phyloP scores from a whole-genome alignment of 2,113 vertebrate species.

The Cyanoramphus novaezelandiae region DNA sequence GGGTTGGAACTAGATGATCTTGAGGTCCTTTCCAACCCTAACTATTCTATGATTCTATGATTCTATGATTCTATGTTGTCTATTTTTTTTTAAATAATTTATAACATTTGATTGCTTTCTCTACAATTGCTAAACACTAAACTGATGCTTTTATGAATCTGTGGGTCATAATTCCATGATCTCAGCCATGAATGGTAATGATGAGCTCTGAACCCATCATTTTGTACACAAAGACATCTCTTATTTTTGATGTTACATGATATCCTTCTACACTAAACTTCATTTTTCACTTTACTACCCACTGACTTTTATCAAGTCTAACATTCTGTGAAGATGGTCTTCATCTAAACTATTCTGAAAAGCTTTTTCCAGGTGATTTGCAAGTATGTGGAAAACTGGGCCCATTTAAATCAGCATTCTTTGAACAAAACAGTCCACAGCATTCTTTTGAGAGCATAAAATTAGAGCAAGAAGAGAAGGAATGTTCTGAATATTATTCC shows the following conservation, averaged over 20 bases:
- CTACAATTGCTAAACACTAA: background rate
- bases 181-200: background rate
- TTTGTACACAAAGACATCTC: background rate
- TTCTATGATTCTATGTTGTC: background rate
- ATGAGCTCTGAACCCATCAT: background rate
- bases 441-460: background rate
- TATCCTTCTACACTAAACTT: background rate
- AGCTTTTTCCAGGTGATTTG: background rate
- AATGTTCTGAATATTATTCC: background rate
- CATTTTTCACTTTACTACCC: background rate
- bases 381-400: background rate
- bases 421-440: background rate
- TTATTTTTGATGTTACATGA: background rate
- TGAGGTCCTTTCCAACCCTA: no score
- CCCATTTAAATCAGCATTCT: background rate
- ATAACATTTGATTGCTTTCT: background rate
- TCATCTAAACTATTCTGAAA: background rate
- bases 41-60: no score
- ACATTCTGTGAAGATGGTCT: background rate
- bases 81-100: background rate
- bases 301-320: background rate
- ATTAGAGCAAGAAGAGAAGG: background rate
- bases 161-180: background rate
- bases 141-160: background rate
- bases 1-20: no score